Conservation (phyloP, 2,888 invertebrate species). For the Autographa pulchrina region DNA sequence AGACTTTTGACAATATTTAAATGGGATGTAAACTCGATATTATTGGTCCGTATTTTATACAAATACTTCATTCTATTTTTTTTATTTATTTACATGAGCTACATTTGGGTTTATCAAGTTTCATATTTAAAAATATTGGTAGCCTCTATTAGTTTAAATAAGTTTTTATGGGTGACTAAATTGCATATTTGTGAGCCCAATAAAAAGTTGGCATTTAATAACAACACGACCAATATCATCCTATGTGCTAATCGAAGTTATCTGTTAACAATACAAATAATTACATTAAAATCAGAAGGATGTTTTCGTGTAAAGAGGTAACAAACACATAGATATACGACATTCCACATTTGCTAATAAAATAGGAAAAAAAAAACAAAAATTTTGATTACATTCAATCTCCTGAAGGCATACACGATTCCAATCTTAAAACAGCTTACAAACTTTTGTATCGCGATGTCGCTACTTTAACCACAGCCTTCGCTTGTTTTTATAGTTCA, state of each 20-base stretch:
- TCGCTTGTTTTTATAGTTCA: conserved; percentile 5
- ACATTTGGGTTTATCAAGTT: background rate
- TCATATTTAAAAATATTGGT: background rate
- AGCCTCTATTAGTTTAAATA: background rate
- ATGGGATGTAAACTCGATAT: background rate
- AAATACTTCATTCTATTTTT: background rate
- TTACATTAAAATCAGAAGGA: too few relatives aligned
- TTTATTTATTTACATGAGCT: background rate
- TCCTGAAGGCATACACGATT: background rate
- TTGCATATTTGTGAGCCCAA: too few relatives aligned
- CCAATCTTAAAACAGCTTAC: background rate
- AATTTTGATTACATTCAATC: background rate
- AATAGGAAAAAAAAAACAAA: background rate
- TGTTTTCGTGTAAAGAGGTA: too few relatives aligned
- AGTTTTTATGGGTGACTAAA: too few relatives aligned
- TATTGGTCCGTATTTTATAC: background rate
- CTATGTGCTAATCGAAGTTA: too few relatives aligned
- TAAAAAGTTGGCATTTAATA: too few relatives aligned
- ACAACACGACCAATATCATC: too few relatives aligned
- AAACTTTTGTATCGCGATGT: background rate
- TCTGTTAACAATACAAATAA: too few relatives aligned
- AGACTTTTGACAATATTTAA: too few relatives aligned
- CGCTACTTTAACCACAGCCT: background rate
- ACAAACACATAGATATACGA: too few relatives aligned
- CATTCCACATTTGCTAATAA: too few relatives aligned